Percentiles rank a stretch among this genome's conserved stretches.
Conservation (phyloP, 1,140 invertebrate species). For the Bombus pyrosoma region DNA sequence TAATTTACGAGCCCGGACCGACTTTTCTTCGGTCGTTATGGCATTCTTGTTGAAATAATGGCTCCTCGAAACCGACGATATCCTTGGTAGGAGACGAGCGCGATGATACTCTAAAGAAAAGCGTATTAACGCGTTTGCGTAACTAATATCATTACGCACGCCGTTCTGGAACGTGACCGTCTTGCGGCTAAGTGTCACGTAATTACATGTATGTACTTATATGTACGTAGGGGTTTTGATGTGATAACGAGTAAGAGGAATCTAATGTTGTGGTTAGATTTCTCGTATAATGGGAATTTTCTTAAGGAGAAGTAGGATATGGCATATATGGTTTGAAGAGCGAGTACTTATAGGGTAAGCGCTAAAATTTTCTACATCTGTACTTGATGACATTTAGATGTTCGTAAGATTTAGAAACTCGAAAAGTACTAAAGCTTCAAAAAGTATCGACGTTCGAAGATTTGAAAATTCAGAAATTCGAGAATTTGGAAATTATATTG, state of each 20-base stretch:
- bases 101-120: neutral
- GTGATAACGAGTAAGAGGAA: neutral
- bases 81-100: neutral
- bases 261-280: neutral
- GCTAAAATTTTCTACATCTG: neutral
- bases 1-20: slow-evolving; percentile 32
- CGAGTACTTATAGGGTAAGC: no score
- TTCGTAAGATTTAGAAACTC: neutral
- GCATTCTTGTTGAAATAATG: slow-evolving; percentile 22
- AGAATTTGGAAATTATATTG: neutral
- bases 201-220: neutral
- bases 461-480: neutral
- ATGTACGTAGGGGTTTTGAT: neutral
- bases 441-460: neutral
- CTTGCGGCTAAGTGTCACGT: neutral
- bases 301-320: neutral
- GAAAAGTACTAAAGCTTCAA: no score
- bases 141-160: slow-evolving; percentile 15
- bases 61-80: neutral
- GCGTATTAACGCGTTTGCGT: slow-evolving; percentile 26
- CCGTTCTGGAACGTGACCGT: neutral
- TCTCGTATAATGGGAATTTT: no score
- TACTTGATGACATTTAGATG: neutral
- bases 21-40: slow-evolving; percentile 22
- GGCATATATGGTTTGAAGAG: neutral